Evolutionary conservation across 2,113 vertebrate genomes (phyloP).

Genomic region (Oreochromis niloticus): DNA sequence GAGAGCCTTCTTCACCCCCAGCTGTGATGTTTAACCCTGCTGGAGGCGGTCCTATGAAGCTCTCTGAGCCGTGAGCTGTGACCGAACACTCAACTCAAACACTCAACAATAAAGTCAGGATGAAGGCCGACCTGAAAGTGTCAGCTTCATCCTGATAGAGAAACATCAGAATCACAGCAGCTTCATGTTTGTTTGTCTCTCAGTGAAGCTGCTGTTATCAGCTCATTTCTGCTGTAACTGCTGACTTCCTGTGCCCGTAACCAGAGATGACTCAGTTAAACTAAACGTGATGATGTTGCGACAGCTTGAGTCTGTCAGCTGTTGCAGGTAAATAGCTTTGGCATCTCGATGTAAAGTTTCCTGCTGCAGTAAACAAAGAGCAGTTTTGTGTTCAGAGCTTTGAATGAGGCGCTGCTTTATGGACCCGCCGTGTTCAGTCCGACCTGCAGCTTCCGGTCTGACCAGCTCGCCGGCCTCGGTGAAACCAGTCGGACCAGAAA

Average conservation of each 20-base stretch:
- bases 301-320: not conserved
- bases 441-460: not conserved
- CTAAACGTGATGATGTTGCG: not conserved
- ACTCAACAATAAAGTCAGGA: not conserved
- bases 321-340: not conserved
- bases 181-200: not conserved
- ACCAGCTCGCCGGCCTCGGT: not conserved
- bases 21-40: not conserved
- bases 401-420: not conserved
- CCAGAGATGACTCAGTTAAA: not conserved
- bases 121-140: not conserved
- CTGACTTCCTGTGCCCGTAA: not conserved
- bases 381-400: not conserved
- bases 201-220: not conserved
- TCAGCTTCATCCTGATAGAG: not conserved
- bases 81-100: not conserved
- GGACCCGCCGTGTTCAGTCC: not conserved
- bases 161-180: not conserved
- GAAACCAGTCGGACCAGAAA: not conserved
- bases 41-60: not conserved
- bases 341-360: not conserved
- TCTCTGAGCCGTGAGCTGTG: not conserved
- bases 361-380: not conserved
- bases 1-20: not conserved
- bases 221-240: not conserved